Evolutionary conservation across 2,797 vertebrate genomes (phyloP).

Genomic region (Fratercula arctica): DNA sequence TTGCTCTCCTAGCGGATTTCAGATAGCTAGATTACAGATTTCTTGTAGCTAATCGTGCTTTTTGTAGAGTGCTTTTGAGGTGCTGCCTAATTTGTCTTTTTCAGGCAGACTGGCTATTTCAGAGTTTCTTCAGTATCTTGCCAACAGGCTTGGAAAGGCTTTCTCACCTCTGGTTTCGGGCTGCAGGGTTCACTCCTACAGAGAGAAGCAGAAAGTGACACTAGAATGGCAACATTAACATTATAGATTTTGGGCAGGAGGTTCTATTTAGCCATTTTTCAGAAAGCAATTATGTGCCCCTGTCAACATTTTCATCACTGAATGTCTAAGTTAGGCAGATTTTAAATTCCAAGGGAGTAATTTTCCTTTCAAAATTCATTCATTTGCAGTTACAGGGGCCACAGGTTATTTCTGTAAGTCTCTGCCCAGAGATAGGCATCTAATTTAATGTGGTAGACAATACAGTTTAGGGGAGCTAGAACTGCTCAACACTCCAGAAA

Average conservation of each 20-base stretch:
- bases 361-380: background rate
- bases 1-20: background rate
- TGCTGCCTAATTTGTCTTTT: background rate
- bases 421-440: background rate
- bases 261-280: background rate
- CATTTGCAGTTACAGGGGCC: background rate
- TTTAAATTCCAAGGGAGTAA: background rate
- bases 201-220: background rate
- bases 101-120: background rate
- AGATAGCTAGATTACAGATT: background rate
- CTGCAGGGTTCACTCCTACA: accelerated
- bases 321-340: background rate
- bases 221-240: background rate
- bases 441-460: background rate
- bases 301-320: background rate
- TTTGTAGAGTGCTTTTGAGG: background rate
- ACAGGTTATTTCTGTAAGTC: background rate
- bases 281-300: background rate
- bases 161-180: background rate
- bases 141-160: background rate
- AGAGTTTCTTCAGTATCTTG: background rate
- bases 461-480: background rate
- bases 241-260: background rate
- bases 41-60: background rate
- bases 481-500: background rate